Percentiles rank a stretch among this genome's conserved stretches.
phyloP scores from a whole-genome alignment of 2,888 invertebrate species.

The Strigamia transsilvanica region DNA sequence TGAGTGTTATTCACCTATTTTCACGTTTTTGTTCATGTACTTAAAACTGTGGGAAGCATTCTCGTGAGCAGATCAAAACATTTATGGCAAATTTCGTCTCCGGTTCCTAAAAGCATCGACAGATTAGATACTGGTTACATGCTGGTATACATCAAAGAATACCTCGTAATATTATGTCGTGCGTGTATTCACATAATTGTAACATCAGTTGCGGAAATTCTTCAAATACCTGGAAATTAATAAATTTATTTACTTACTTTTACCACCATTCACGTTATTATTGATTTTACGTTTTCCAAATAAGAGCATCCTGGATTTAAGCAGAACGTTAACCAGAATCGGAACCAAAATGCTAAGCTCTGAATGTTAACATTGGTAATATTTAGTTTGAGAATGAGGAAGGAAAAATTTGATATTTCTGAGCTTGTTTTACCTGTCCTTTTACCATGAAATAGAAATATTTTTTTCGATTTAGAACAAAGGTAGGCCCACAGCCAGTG shows the following conservation, averaged over 20 bases:
- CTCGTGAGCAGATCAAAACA: neutral
- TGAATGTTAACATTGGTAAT: neutral
- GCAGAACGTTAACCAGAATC: constrained; percentile 2
- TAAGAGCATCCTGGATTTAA: neutral
- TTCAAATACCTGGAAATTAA: neutral
- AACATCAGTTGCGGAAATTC: neutral
- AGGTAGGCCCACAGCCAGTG: neutral
- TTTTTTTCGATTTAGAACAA: constrained; percentile 1
- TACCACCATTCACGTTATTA: too few species aligned
- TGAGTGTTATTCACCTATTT: too few species aligned
- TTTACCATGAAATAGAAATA: neutral
- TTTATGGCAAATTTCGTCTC: neutral
- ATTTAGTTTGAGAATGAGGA: neutral
- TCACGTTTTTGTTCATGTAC: neutral
- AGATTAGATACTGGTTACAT: neutral
- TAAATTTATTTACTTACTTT: neutral
- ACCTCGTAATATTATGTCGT: neutral
- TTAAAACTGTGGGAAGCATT: neutral
- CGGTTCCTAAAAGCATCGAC: neutral
- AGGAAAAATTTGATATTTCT: neutral
- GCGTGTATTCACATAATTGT: neutral
- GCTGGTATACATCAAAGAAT: neutral
- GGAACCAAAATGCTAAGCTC: neutral
- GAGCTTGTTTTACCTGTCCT: neutral
- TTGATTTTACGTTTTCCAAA: neutral